Percentiles rank a stretch among this genome's conserved stretches.
These are phyloP conservation scores for Pandemis corylana DNA, from an alignment of 2,888 invertebrate genomes.

Conservation along the genomic window DNA sequence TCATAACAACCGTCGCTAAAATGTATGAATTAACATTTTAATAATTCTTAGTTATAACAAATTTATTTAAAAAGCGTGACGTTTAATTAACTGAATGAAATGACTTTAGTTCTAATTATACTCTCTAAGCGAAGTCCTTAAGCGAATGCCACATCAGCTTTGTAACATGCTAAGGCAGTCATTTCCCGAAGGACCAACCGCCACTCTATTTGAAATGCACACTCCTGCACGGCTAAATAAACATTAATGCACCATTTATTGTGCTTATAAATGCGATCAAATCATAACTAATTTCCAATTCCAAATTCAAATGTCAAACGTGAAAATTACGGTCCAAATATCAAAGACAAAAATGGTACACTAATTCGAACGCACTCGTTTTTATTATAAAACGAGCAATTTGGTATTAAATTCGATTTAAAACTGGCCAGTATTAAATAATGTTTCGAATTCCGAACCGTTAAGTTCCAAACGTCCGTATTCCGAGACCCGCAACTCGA, in stretches of 20 bases:
- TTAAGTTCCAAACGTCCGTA: conserved; percentile 28
- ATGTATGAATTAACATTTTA: too few species aligned
- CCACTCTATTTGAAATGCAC: conserved; percentile 18
- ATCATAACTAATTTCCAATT: neutral
- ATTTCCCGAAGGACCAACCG: conserved; percentile 15
- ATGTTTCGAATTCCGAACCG: conserved; percentile 25
- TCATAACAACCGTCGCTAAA: too few species aligned
- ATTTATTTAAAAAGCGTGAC: neutral
- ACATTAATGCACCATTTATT: neutral
- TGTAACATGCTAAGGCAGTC: conserved; percentile 12
- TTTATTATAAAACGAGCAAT: neutral
- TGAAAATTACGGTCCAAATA: neutral
- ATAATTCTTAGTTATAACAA: neutral
- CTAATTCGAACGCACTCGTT: neutral
- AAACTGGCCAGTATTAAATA: conserved; percentile 19
- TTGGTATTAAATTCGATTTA: neutral
- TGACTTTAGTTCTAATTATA: neutral
- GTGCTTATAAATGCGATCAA: neutral
- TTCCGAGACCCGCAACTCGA: conserved; percentile 15
- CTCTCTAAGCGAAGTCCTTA: neutral
- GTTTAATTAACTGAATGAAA: neutral
- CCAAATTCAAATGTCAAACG: neutral
- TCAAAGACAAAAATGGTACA: neutral
- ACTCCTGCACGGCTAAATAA: neutral
- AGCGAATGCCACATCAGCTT: conserved; percentile 12